A percentile compares a stretch with the other conserved stretches of the same genome.
Evolutionary conservation across 2,888 invertebrate genomes (phyloP).

Genomic region (Ptilodon capucinus): DNA sequence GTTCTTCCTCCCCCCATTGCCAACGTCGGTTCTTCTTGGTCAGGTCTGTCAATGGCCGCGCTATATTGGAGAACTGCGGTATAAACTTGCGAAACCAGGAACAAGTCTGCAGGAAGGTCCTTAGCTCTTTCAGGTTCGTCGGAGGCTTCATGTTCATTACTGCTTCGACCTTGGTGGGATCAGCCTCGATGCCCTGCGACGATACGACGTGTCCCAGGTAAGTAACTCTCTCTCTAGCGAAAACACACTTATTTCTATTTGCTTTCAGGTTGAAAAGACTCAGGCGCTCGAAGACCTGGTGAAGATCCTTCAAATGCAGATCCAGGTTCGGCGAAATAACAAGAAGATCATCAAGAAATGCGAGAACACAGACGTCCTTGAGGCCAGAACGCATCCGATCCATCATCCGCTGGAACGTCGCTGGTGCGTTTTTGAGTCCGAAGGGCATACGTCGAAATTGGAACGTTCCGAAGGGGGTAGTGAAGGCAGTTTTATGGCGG

Average conservation of each 20-base stretch:
- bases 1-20: slow-evolving; percentile 14
- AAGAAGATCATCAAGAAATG: no score
- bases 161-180: slow-evolving; percentile 21
- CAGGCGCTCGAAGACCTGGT: neutral
- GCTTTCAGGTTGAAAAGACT: neutral
- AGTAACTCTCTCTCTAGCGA: slow-evolving; percentile 7
- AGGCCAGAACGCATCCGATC: no score
- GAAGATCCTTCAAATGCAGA: slow-evolving; percentile 1
- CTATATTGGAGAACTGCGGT: slow-evolving; percentile 16
- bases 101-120: slow-evolving; percentile 14
- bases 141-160: slow-evolving; percentile 11
- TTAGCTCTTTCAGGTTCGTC: slow-evolving; percentile 6
- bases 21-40: slow-evolving; percentile 16
- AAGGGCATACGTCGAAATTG: no score
- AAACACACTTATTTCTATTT: slow-evolving; percentile 8
- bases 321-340: no score
- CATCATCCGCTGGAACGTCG: no score
- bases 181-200: slow-evolving; percentile 12
- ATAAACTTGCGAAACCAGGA: slow-evolving; percentile 33
- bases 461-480: no score
- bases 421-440: no score
- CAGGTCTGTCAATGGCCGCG: slow-evolving; percentile 16
- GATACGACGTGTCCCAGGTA: slow-evolving; percentile 25
- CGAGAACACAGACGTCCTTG: no score
- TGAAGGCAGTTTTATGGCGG: no score